These are phyloP conservation scores for Brienomyrus longianalis DNA, from an alignment of 2,113 vertebrate species.

Conservation along the genomic window DNA sequence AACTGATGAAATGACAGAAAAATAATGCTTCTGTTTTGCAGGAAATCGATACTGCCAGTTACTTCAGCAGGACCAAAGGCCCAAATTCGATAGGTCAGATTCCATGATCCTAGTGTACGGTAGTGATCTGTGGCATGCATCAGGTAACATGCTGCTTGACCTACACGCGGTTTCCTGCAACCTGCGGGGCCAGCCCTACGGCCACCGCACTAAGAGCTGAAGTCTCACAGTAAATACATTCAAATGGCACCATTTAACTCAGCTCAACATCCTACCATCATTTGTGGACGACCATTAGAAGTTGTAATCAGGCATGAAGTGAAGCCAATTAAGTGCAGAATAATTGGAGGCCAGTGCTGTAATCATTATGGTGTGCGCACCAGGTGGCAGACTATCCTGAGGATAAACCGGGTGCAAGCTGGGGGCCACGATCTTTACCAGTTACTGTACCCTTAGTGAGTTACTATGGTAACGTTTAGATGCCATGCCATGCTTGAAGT, in stretches of 20 bases:
- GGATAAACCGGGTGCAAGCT: neutral
- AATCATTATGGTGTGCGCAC: conserved; percentile 7
- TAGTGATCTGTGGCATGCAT: conserved; percentile 6
- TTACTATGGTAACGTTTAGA: conserved; percentile 10
- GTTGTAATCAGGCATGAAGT: conserved; percentile 54
- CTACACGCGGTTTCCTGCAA: neutral
- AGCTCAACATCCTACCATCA: conserved; percentile 10
- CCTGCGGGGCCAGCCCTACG: neutral
- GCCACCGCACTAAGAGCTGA: neutral
- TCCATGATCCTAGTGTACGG: neutral
- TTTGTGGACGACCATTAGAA: conserved; percentile 46
- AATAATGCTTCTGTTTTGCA: neutral
- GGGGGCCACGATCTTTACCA: neutral
- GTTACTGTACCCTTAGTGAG: neutral
- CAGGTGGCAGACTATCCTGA: neutral
- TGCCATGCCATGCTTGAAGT: neutral
- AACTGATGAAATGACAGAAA: neutral
- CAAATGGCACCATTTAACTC: neutral
- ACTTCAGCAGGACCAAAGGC: neutral
- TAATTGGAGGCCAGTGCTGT: conserved; percentile 33
- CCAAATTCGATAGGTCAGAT: neutral
- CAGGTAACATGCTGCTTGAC: neutral
- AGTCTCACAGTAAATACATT: neutral
- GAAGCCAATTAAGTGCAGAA: conserved; percentile 51
- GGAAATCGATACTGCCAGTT: neutral